Conservation (phyloP, 2,797 vertebrate genomes). For the Epinephelus awoara region DNA sequence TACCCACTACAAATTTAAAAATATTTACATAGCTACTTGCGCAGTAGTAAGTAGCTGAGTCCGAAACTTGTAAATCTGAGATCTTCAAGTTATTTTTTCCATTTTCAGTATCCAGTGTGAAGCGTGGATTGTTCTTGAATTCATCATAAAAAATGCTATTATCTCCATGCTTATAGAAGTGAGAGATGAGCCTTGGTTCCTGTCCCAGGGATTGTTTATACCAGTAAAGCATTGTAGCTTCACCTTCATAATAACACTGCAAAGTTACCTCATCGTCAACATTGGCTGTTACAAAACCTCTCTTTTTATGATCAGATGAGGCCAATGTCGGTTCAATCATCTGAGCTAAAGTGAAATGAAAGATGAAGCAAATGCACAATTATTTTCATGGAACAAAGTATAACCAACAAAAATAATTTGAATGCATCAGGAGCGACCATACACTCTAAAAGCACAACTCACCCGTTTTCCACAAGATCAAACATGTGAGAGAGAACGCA, state of each 20-base stretch:
- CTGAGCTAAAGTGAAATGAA: neutral
- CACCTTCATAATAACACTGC: neutral
- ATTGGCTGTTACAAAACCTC: constrained; percentile 8
- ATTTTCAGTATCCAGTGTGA: neutral
- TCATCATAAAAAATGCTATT: neutral
- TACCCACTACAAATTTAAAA: too few species aligned
- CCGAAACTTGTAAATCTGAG: neutral
- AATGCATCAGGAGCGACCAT: too few species aligned
- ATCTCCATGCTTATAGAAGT: neutral
- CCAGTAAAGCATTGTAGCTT: neutral
- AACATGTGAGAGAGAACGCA: too few species aligned
- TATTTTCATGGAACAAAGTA: too few species aligned
- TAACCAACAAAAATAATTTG: too few species aligned
- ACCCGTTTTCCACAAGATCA: too few species aligned
- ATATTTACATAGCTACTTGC: too few species aligned
- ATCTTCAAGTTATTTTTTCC: constrained; percentile 19
- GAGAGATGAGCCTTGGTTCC: constrained; percentile 14
- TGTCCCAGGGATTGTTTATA: constrained; percentile 24
- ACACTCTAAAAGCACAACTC: too few species aligned
- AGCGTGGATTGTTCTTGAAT: constrained; percentile 19
- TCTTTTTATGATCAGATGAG: neutral
- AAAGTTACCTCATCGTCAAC: neutral
- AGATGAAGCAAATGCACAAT: too few species aligned
- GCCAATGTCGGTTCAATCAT: too few species aligned
- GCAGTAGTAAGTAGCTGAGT: constrained; percentile 38